Base-by-base conservation (phyloP, 2,113 vertebrate genomes). In the Phyllopteryx taeniolatus region DNA sequence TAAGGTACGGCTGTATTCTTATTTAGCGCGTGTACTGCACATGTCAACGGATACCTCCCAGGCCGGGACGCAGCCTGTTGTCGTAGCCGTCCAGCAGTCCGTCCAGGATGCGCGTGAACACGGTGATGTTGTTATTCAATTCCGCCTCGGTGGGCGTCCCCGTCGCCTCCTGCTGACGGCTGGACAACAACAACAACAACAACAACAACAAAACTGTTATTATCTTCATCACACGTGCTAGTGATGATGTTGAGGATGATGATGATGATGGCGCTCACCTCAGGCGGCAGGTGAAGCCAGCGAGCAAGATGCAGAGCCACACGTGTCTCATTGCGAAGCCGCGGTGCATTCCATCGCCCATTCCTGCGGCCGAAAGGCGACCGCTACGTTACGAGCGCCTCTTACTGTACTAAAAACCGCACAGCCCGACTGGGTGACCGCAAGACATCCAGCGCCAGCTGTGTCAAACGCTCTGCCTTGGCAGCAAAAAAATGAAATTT, bases 31-130 rank as follows among this genome's bases (percentile, higher is more conserved):
- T 20, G 6, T 53, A 20, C 0, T 3, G 19, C n/a, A 8, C 7
- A 64, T 19, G 4, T n/a, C 59, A 19, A 51, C 2, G 70, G 31
- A 3, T 89, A 98, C 98, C 96, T 93, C 98, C 96, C 51, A 99
- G 90, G 15, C 96, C 97, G 0, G 98, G 98, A 35, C 98, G 94
- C 56, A 99, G 94, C 27, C 98, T 92, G 88, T 98, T 97, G 92
- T 99, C 98, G 0, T 99, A 99, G 62, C 97, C 97, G 2, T 99
- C 96, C 88, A 99, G 89, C 60, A 99, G 89, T 59, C 96, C 94
- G 0, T 99, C 97, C 89, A 99, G 76, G 72, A 99, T 98, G 83
- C 96, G 92, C 12, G 97, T 99, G 89, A 98, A 99, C 82, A 99
- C 94, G 0, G 96, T 98, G 80, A 98, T 98, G 86, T 99, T 98